These are phyloP conservation scores for Orchesella cincta DNA, from an alignment of 1,140 invertebrate genomes.

Conservation along the genomic window DNA sequence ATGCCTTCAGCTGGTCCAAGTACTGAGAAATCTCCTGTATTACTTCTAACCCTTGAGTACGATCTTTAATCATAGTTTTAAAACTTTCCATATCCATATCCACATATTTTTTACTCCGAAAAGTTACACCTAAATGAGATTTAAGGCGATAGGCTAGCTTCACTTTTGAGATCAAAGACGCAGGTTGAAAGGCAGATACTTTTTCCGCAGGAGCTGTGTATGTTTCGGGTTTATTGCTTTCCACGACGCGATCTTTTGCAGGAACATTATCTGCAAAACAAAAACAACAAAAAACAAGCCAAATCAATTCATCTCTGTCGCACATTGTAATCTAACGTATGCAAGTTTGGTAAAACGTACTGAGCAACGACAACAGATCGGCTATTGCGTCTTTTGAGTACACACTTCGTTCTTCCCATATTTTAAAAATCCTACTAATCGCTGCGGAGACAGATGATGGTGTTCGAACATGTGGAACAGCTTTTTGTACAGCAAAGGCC, in stretches of 20 bases:
- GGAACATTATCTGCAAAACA: conserved; percentile 37
- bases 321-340: neutral
- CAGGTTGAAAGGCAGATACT: conserved; percentile 45
- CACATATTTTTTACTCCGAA: conserved; percentile 48
- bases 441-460: conserved; percentile 47
- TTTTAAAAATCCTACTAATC: conserved; percentile 50
- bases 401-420: conserved; percentile 49
- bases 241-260: conserved; percentile 40
- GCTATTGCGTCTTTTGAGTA: conserved; percentile 50
- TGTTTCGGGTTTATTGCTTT: conserved; percentile 49
- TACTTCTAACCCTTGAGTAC: conserved; percentile 47
- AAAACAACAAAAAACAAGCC: neutral
- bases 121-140: conserved; percentile 49
- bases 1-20: conserved; percentile 39
- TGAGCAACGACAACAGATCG: conserved; percentile 42
- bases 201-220: conserved; percentile 49
- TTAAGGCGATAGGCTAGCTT: conserved; percentile 46
- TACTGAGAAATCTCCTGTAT: conserved; percentile 43
- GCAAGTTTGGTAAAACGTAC: conserved; percentile 24
- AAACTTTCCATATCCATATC: conserved; percentile 47
- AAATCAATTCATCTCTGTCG: neutral
- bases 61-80: conserved; percentile 46
- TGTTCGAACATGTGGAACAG: conserved; percentile 74
- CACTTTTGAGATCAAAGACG: conserved; percentile 41
- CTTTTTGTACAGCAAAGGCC: conserved; percentile 85